Conservation (phyloP, 2,888 invertebrate species). For the Trachelus stipa region DNA sequence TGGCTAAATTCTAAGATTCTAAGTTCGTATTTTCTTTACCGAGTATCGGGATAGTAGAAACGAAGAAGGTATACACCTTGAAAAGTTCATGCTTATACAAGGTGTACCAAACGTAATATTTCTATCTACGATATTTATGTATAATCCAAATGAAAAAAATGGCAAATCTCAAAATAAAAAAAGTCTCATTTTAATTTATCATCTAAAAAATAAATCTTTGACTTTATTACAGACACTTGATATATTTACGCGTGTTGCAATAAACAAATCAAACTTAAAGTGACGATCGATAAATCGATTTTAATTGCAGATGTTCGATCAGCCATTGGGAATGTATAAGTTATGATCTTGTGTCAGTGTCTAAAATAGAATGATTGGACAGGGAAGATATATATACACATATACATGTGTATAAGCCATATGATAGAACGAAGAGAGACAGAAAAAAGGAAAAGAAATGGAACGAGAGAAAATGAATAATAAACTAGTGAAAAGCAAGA, state of each 20-base stretch:
- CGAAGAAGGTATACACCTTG: background rate
- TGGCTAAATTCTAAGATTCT: background rate
- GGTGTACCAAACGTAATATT: conserved; percentile 13
- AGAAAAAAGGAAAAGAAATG: background rate
- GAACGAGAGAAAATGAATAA: background rate
- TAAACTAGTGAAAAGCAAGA: background rate
- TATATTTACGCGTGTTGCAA: background rate
- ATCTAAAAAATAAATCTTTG: background rate
- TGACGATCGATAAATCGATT: background rate
- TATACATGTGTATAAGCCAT: background rate
- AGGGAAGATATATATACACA: background rate
- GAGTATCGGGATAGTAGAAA: background rate
- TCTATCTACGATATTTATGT: background rate
- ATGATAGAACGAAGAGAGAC: background rate
- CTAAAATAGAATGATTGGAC: background rate
- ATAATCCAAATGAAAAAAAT: background rate
- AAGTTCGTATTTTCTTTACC: background rate
- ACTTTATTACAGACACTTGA: background rate
- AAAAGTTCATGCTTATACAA: conserved; percentile 6
- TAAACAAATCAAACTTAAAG: background rate
- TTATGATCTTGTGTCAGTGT: background rate
- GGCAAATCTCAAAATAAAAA: background rate
- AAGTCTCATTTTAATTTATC: background rate
- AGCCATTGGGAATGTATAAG: background rate
- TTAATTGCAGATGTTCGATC: background rate